phyloP scores from a whole-genome alignment of 1,140 invertebrate species.

The Euura saliciscinereae region DNA sequence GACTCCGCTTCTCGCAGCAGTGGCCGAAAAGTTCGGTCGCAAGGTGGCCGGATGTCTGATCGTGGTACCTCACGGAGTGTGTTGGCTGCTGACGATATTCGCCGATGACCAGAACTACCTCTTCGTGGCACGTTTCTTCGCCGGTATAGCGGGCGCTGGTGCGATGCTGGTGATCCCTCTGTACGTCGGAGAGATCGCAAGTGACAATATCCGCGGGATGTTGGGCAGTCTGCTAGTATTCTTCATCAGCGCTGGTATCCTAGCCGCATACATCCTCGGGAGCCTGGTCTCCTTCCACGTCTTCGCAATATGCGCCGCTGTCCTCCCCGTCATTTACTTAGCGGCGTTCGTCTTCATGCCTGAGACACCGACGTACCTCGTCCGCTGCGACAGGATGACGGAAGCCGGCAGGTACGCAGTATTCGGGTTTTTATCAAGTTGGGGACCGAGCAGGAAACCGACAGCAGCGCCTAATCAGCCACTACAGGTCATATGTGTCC shows the following conservation, averaged over 20 bases:
- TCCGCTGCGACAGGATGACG: constrained; percentile 42
- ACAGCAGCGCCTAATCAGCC: too few species aligned
- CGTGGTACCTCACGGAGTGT: constrained; percentile 33
- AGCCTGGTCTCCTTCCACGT: constrained; percentile 56
- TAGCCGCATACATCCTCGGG: constrained; percentile 64
- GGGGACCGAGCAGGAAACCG: too few species aligned
- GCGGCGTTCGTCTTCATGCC: constrained; percentile 61
- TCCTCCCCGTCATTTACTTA: constrained; percentile 57
- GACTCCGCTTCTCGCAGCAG: constrained; percentile 37
- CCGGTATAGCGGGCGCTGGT: constrained; percentile 60
- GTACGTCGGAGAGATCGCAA: constrained; percentile 66
- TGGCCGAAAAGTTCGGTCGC: constrained; percentile 53
- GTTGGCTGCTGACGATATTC: constrained; percentile 52
- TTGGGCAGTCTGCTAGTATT: constrained; percentile 61
- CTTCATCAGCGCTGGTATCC: constrained; percentile 63
- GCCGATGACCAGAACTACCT: constrained; percentile 41
- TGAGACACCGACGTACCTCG: constrained; percentile 63
- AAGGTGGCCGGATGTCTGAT: constrained; percentile 46
- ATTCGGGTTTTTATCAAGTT: too few species aligned
- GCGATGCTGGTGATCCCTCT: constrained; percentile 59
- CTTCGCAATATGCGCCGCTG: constrained; percentile 51
- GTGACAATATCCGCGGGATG: constrained; percentile 62
- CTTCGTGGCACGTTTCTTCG: constrained; percentile 44
- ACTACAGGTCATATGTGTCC: too few species aligned
- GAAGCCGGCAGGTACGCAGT: constrained; percentile 48